Conservation (phyloP, 2,888 invertebrate species). For the Archips xylosteana region DNA sequence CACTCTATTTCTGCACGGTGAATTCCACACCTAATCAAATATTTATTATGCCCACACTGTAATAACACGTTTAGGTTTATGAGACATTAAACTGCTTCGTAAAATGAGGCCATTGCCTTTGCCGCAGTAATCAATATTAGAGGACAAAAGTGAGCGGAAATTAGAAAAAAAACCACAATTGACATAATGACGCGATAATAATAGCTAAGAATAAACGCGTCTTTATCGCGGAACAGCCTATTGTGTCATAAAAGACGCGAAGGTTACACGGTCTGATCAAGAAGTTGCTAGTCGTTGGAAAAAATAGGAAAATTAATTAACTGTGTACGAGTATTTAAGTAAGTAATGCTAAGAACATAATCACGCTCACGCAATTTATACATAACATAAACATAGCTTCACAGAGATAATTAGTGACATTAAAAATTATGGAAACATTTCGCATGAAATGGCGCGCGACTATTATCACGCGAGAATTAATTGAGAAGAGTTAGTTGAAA, state of each 20-base stretch:
- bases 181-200: constrained; percentile 47
- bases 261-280: constrained; percentile 50
- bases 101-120: constrained; percentile 65
- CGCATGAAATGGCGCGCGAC: constrained; percentile 48
- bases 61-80: constrained; percentile 39
- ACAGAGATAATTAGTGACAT: constrained; percentile 45
- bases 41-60: constrained; percentile 59
- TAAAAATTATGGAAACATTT: constrained; percentile 26
- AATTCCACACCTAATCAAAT: constrained; percentile 64
- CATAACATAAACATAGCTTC: constrained; percentile 54
- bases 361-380: constrained; percentile 48
- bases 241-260: constrained; percentile 42
- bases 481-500: constrained; percentile 59
- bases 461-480: constrained; percentile 46
- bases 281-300: constrained; percentile 20
- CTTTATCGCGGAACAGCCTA: constrained; percentile 40
- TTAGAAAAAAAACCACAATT: constrained; percentile 51
- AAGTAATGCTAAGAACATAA: constrained; percentile 37
- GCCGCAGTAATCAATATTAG: constrained; percentile 52
- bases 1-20: constrained; percentile 52
- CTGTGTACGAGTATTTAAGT: constrained; percentile 41
- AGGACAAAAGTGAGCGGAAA: constrained; percentile 60
- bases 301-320: background rate
- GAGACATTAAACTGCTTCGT: constrained; percentile 32
- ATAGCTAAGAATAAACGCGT: constrained; percentile 42